These are phyloP conservation scores for Pheucticus melanocephalus DNA, from an alignment of 2,113 vertebrate genomes.

Conservation along the genomic window DNA sequence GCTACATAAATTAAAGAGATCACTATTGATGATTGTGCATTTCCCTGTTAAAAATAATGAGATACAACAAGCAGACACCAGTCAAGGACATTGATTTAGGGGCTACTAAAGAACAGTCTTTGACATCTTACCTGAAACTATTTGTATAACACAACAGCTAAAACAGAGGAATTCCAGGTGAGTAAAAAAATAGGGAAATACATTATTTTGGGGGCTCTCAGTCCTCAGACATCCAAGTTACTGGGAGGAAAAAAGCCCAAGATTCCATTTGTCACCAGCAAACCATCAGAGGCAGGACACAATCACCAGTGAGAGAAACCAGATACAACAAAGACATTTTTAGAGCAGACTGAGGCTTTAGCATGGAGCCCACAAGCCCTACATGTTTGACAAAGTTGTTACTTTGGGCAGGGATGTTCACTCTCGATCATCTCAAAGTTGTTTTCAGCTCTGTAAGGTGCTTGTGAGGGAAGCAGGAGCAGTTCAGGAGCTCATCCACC, in stretches of 20 bases:
- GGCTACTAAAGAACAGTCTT: not conserved
- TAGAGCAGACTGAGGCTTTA: not conserved
- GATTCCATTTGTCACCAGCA: not conserved
- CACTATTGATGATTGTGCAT: not conserved
- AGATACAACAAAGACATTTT: not conserved
- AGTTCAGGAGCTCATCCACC: not conserved
- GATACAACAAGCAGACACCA: not conserved
- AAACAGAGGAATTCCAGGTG: not conserved
- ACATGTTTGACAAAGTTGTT: not conserved
- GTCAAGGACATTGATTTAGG: not conserved
- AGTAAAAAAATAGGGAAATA: not conserved
- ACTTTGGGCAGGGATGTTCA: not conserved
- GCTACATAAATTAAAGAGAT: not conserved
- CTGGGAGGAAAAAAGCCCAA: accelerated
- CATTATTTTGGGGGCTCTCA: not conserved
- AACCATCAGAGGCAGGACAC: not conserved
- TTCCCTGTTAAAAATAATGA: not conserved
- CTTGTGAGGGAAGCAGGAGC: not conserved
- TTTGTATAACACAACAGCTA: not conserved
- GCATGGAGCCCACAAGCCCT: too few relatives aligned
- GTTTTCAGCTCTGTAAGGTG: not conserved
- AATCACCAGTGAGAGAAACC: not conserved
- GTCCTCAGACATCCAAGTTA: not conserved
- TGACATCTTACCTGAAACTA: not conserved
- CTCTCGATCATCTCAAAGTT: not conserved